Evolutionary conservation across 2,113 vertebrate species (phyloP).

Genomic region (Plectropomus leopardus): DNA sequence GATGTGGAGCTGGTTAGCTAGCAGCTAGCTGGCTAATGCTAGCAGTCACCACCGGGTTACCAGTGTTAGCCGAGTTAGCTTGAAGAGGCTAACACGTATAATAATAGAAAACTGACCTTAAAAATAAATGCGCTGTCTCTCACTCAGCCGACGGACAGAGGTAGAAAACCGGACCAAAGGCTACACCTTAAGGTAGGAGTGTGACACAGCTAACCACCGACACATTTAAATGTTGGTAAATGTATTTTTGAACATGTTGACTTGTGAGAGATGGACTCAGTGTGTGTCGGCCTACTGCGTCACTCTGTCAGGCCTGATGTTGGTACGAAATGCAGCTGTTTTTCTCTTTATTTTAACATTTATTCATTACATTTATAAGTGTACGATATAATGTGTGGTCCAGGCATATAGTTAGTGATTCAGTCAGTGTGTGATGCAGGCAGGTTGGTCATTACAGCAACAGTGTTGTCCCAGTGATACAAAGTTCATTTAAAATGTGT

Average conservation of each 20-base stretch:
- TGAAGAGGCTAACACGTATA: conserved; percentile 31
- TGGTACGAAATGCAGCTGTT: neutral
- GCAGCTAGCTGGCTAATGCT: conserved; percentile 53
- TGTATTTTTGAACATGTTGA: conserved; percentile 11
- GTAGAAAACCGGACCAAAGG: conserved; percentile 9
- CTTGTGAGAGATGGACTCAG: conserved; percentile 5
- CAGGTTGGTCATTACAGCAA: neutral
- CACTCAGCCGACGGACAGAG: neutral
- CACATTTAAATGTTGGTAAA: neutral
- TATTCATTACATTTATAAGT: neutral
- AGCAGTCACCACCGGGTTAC: conserved; percentile 9
- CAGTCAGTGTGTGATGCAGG: neutral
- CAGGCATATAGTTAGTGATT: neutral
- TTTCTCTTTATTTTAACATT: neutral
- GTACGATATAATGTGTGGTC: neutral
- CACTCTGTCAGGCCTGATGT: conserved; percentile 41
- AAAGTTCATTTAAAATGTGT: no score
- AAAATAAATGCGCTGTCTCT: neutral
- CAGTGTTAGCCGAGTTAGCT: conserved; percentile 23
- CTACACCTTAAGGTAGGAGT: conserved; percentile 62
- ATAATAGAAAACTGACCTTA: conserved; percentile 14
- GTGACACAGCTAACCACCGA: rapidly evolving
- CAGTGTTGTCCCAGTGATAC: no score
- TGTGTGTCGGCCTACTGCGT: conserved; percentile 62
- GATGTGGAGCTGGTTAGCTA: conserved; percentile 25